phyloP scores from a whole-genome alignment of 2,888 invertebrate species.

The Campoplex nolae region DNA sequence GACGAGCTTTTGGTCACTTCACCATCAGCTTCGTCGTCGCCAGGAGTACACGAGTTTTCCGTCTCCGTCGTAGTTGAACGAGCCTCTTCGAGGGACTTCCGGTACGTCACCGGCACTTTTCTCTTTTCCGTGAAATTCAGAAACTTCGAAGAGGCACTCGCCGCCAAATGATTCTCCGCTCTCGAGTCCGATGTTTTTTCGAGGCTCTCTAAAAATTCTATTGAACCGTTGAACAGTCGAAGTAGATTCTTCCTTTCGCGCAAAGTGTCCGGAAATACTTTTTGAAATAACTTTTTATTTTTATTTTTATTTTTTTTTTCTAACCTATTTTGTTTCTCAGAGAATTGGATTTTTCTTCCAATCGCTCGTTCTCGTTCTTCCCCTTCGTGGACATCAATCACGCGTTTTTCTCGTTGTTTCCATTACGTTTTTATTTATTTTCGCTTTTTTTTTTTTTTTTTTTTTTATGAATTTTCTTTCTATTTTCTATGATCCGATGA shows the following conservation, averaged over 20 bases:
- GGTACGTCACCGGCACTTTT: constrained; percentile 6
- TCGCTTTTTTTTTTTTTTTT: not conserved
- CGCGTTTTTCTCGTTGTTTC: constrained; percentile 49
- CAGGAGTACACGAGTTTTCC: constrained; percentile 26
- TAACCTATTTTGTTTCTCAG: constrained; percentile 76
- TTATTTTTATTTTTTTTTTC: constrained; percentile 68
- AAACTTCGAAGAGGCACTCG: constrained; percentile 36
- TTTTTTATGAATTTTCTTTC: constrained; percentile 14
- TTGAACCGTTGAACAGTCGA: not conserved
- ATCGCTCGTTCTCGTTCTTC: constrained; percentile 66
- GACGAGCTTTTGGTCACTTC: constrained; percentile 9
- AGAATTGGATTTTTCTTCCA: constrained; percentile 42
- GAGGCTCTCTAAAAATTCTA: constrained; percentile 22
- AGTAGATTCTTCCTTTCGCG: not conserved
- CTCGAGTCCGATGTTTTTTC: constrained; percentile 17
- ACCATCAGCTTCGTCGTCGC: constrained; percentile 3
- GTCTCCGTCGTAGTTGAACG: constrained; percentile 36
- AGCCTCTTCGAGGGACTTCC: constrained; percentile 30
- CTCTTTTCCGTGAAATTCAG: constrained; percentile 5
- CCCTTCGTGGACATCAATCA: constrained; percentile 79
- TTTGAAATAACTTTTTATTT: constrained; percentile 6
- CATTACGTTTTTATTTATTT: constrained; percentile 22
- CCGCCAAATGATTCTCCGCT: constrained; percentile 8
- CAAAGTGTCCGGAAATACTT: constrained; percentile 24
- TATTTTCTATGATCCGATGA: constrained; percentile 18